Base-by-base conservation (phyloP, 2,113 vertebrate genomes). In the Cariama cristata region DNA sequence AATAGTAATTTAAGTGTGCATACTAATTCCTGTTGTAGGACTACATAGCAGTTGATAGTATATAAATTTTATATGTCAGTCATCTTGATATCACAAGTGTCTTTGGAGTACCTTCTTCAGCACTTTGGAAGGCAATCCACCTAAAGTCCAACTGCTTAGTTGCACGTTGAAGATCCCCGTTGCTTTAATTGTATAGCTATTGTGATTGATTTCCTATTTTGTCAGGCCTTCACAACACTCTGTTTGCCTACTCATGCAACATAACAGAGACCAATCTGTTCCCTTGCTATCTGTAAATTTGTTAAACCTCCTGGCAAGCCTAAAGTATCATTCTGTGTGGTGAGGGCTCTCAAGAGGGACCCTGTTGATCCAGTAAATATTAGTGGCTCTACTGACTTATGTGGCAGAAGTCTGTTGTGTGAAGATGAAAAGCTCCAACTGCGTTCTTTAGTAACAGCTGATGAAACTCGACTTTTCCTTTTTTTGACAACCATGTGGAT, bases 221-320 rank as follows among this genome's bases (percentile, higher is more conserved):
- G 82, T 55, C 42, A 69, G 75, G 17, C 79, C 60, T 90, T 82
- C 53, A 56, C 40, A 73, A 22, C 20, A 19, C 32, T 67, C 4
- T 72, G 22, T 85, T 81, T 85, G 27, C 10, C 47, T 90, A 1
- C 56, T 68, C 17, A 22, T 18, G 32, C 28, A 44, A 21, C 11
- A 20, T 55, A 30, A 6, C 6, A 44, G 53, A 62, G 58, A 33
- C 19, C 49, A 44, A 67, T 87, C 52, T 71, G 72, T 84, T 58
- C 55, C 27, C 16, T 81, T 87, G 59, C n/a, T 87, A 2, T 42
- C 80, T 95, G 80, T 79, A 87, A 79, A 71, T 81, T 87, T 71
- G 87, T 87, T 94, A 93, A 89, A 75, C 32, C 32, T 90, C 52
- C 44, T 59, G 60, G 59, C 66, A 92, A 72, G 47, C 38, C 73